A percentile compares a stretch with the other conserved stretches of the same genome.
These are phyloP conservation scores for Hypomecis atomaria DNA, from an alignment of 2,888 invertebrate species.

Conservation along the genomic window DNA sequence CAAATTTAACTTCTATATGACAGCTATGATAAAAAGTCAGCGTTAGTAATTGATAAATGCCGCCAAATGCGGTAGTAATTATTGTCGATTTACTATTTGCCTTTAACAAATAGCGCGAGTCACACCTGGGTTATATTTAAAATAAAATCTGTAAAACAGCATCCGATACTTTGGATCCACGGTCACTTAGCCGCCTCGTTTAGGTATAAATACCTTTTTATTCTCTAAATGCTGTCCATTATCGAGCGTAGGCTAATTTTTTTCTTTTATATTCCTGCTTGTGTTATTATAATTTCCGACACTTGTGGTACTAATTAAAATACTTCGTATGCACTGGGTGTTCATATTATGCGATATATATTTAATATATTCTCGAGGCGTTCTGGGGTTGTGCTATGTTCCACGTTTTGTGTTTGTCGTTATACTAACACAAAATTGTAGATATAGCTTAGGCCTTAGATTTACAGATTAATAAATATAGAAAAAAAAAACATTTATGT, in stretches of 20 bases:
- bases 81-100: too few relatives aligned
- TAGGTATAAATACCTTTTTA: slow-evolving; percentile 36
- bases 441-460: slow-evolving; percentile 81
- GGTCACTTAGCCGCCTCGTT: slow-evolving; percentile 4
- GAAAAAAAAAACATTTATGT: slow-evolving; percentile 55
- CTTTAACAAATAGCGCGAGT: too few relatives aligned
- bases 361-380: slow-evolving; percentile 50
- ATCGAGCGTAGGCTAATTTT: slow-evolving; percentile 67
- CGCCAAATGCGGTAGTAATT: too few relatives aligned
- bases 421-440: slow-evolving; percentile 73
- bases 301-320: slow-evolving; percentile 73
- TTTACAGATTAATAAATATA: slow-evolving; percentile 63
- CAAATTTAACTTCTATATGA: too few relatives aligned
- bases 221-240: slow-evolving; percentile 63
- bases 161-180: neutral
- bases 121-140: too few relatives aligned
- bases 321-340: slow-evolving; percentile 77
- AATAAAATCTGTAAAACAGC: neutral
- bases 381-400: slow-evolving; percentile 71
- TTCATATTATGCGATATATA: slow-evolving; percentile 65
- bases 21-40: too few relatives aligned
- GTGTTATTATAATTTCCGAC: slow-evolving; percentile 64
- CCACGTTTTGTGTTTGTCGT: slow-evolving; percentile 75
- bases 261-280: slow-evolving; percentile 68
- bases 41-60: too few relatives aligned